These are phyloP conservation scores for Synergus japonicus DNA, from an alignment of 2,888 invertebrate species.

Conservation along the genomic window DNA sequence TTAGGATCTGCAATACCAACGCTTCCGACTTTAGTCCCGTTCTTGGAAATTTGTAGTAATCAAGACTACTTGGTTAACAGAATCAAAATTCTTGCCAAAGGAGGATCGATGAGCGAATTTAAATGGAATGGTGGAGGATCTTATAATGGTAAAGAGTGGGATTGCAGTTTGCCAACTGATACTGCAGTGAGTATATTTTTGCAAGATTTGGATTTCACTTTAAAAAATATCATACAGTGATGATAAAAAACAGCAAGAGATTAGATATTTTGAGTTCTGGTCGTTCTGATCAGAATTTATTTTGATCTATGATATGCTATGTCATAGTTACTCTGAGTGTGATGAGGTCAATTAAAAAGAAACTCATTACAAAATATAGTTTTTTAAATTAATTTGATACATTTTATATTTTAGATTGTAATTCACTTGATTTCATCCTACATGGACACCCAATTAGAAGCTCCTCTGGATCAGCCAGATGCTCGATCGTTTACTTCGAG, in stretches of 20 bases:
- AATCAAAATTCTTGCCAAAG: constrained; percentile 87
- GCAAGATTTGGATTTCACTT: constrained; percentile 14
- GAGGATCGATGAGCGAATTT: constrained; percentile 93
- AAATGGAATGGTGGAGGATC: constrained; percentile 91
- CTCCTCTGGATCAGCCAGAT: constrained; percentile 83
- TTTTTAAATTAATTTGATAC: neutral
- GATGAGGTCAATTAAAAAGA: neutral
- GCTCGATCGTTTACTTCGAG: constrained; percentile 82
- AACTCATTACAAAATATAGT: neutral
- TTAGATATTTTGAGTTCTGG: constrained; percentile 21
- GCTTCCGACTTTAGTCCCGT: constrained; percentile 84
- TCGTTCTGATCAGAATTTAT: constrained; percentile 33
- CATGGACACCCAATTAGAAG: constrained; percentile 88
- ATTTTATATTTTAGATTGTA: constrained; percentile 81
- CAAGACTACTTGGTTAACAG: constrained; percentile 92
- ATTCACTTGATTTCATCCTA: constrained; percentile 92
- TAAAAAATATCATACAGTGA: constrained; percentile 26
- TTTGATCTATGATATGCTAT: constrained; percentile 25
- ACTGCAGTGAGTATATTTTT: constrained; percentile 82
- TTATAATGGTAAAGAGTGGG: constrained; percentile 88
- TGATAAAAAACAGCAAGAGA: constrained; percentile 26
- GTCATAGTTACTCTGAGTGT: constrained; percentile 42
- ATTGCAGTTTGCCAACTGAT: constrained; percentile 91
- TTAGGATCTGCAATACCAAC: constrained; percentile 80
- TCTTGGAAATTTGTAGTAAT: constrained; percentile 89